Base-by-base conservation (phyloP, 2,113 vertebrate genomes). In the Callionymus lyra region DNA sequence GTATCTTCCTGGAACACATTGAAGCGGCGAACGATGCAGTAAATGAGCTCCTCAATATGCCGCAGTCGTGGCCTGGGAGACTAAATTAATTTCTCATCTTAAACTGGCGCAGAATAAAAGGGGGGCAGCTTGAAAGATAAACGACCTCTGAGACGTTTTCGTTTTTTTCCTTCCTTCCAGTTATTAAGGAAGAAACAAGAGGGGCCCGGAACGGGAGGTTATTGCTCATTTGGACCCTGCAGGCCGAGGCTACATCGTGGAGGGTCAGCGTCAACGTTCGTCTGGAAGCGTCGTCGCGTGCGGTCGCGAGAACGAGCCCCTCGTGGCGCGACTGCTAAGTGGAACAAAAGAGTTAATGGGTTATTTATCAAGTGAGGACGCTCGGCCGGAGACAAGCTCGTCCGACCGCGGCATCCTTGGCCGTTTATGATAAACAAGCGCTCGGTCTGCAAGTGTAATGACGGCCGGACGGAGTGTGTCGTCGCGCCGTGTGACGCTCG, bases 311-410 rank as follows among this genome's bases (percentile, higher is more conserved):
- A 5, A 18, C n/a, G 21, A 53, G 34, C 67, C 70, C 67, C 74
- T 56, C 59, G 72, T 45, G 67, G 56, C 47, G 46, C 48, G 46
- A 45, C 64, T 51, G 34, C 67, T 45, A 64, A 78, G 70, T 54
- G 55, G 65, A 72, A 63, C 63, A 68, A 38, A 64, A 49, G 59
- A 77, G 38, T 68, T 74, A 79, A 76, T 76, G 67, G 75, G 62
- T 60, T 72, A 78, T 77, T 74, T 82, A 76, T 84, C 66, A 80
- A 72, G 52, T 37, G 46, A 58, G 57, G 57, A 76, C 72, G 58
- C 70, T 79, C 53, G 51, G 50, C 56, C 54, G 47, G 56, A 47
- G 51, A 68, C 71, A 79, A 70, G 52, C 63, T 55, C 42, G 47
- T 70, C 68, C 69, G 64, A 72, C 64, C 51, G 40, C 63, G 46